Conservation (phyloP, 35 echinoderm and acorn worm genomes). For the Lytechinus variegatus region DNA sequence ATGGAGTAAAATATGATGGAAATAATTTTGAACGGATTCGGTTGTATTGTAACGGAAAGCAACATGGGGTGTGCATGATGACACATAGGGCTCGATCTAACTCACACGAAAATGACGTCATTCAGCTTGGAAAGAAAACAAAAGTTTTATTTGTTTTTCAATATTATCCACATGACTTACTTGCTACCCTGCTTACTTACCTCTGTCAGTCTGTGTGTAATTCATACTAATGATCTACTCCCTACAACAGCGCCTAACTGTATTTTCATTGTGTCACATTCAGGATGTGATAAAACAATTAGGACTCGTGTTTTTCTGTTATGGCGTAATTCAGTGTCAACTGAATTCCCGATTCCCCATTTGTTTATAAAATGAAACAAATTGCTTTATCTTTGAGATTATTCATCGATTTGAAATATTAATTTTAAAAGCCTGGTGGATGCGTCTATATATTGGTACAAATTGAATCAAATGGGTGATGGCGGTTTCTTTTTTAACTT, state of each 20-base stretch:
- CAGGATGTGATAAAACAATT: too few relatives aligned
- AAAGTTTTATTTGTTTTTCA: neutral
- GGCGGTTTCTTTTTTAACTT: neutral
- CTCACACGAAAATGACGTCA: neutral
- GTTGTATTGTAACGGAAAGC: neutral
- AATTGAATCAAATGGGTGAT: slow-evolving; percentile 13
- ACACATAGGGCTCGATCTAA: neutral
- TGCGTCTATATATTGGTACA: neutral
- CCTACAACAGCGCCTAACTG: too few relatives aligned
- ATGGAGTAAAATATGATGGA: neutral
- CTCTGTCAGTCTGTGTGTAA: too few relatives aligned
- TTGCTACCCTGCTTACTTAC: too few relatives aligned
- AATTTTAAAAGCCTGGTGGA: neutral
- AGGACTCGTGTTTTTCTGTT: too few relatives aligned
- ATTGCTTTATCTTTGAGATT: neutral
- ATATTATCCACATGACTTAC: too few relatives aligned
- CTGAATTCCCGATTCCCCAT: too few relatives aligned
- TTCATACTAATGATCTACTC: too few relatives aligned
- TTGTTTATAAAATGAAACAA: neutral
- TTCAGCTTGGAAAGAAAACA: neutral
- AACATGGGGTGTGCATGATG: neutral
- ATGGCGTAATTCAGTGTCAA: too few relatives aligned
- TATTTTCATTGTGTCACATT: too few relatives aligned
- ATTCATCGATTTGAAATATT: neutral
- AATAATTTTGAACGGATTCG: neutral